Evolutionary conservation across 1,140 invertebrate species (phyloP).

Genomic region (Cotesia glomerata): DNA sequence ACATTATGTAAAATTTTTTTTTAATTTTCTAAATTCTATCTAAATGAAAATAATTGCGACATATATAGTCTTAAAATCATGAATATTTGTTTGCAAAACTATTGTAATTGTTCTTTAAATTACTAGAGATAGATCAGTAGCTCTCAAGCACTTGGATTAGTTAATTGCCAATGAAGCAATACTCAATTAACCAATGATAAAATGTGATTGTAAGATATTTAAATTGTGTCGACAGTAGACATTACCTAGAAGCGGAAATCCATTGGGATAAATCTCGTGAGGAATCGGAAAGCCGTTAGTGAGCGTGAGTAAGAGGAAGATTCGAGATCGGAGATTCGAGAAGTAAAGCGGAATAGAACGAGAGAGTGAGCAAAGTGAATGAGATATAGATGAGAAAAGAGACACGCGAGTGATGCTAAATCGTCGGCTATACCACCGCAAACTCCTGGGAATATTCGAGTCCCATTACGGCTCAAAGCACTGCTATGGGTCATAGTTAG

Average conservation of each 20-base stretch:
- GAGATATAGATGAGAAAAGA: neutral
- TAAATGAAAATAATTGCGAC: no score
- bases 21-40: no score
- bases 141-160: no score
- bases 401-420: constrained; percentile 15
- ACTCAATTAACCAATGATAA: no score
- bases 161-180: no score
- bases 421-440: constrained; percentile 30
- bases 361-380: neutral
- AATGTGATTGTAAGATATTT: no score
- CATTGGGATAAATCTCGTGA: constrained; percentile 12
- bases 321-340: no score
- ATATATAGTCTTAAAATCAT: no score
- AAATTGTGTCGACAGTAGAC: neutral
- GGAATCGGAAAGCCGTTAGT: neutral
- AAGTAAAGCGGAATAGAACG: neutral
- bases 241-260: constrained; percentile 28
- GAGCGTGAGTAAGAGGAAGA: neutral
- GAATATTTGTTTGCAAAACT: no score
- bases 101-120: no score
- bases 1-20: no score
- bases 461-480: constrained; percentile 40
- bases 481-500: constrained; percentile 42
- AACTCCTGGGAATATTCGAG: constrained; percentile 43
- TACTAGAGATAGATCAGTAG: no score